Evolutionary conservation across 2,888 invertebrate genomes (phyloP), one percentile per base, ranked within the genome.

Genomic region (Eupeodes latifasciatus): DNA sequence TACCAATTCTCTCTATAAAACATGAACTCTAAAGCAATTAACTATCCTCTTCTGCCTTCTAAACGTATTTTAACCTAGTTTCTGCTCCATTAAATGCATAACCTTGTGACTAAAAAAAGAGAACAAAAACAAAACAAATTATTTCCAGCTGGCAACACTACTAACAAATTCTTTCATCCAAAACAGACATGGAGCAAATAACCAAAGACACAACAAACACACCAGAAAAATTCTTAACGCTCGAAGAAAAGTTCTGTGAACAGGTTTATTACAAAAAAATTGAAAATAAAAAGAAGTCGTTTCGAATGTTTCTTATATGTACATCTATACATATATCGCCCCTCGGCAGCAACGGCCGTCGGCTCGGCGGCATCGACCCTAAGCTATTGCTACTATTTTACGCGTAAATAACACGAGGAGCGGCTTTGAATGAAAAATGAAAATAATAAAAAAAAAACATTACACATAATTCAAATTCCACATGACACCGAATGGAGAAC

Each of bases 351-450:
- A 34, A 62, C 14, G 19, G 40, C 40, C 27, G 36, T 11, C 11
- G 34, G 47, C 4, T 55, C 40, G 40, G 6, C 40, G 9, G 44
- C 36, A 61, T 53, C 16, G 49, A 64, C 27, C 53, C 53, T 55
- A 5, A 27, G 27, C 11, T 47, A 34, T 59, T 44, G 7, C 27
- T 77, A 34, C 4, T 55, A 57, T 51, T 69, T 62, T 59, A 76
- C 53, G 66, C 55, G 67, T 76, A 74, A 84, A 80, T 74, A 78
- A 61, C 71, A 87, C 64, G 74, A 83, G 61, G 83, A 80, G 66
- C 64, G 62, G 69, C 86, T 77, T 72, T 84, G 80, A 87, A 87
- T 87, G 86, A 83, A 80, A 55, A 79, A 61, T 27, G 6, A 55
- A 40, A 69, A 71, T 34, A 67, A 44, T 27, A 14, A 71, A 57